Conservation (phyloP, 2,888 invertebrate genomes). For the Caprella mutica region DNA sequence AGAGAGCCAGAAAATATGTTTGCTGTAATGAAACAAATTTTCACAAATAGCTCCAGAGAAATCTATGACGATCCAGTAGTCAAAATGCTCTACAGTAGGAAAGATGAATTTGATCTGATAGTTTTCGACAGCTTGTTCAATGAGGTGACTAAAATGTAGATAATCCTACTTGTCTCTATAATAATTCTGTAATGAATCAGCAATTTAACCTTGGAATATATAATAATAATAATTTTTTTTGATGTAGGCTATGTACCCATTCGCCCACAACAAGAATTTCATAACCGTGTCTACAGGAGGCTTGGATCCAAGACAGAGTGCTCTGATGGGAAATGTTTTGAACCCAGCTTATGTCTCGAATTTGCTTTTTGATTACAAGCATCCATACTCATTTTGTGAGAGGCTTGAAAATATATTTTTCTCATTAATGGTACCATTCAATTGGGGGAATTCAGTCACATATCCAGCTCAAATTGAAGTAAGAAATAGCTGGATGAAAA, state of each 20-base stretch:
- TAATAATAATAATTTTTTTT: too few relatives aligned
- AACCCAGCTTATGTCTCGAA: constrained; percentile 8
- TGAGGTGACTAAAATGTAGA: too few relatives aligned
- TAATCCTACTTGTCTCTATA: too few relatives aligned
- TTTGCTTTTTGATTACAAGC: not conserved
- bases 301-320: not conserved
- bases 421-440: not conserved
- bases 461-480: not conserved
- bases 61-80: constrained; percentile 20
- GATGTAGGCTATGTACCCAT: constrained; percentile 7
- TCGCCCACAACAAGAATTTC: constrained; percentile 3
- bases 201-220: too few relatives aligned
- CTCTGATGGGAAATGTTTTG: constrained; percentile 1
- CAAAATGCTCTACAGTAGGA: constrained; percentile 16
- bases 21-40: not conserved
- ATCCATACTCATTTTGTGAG: not conserved
- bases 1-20: not conserved
- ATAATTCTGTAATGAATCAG: too few relatives aligned
- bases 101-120: constrained; percentile 26
- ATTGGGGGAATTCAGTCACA: not conserved
- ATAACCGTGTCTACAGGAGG: not conserved
- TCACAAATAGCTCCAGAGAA: constrained; percentile 13
- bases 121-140: constrained; percentile 17
- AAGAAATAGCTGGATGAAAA: too few relatives aligned
- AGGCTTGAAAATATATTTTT: not conserved